These are phyloP conservation scores for Centroberyx gerrardi DNA, from an alignment of 2,797 vertebrate genomes.

Conservation along the genomic window DNA sequence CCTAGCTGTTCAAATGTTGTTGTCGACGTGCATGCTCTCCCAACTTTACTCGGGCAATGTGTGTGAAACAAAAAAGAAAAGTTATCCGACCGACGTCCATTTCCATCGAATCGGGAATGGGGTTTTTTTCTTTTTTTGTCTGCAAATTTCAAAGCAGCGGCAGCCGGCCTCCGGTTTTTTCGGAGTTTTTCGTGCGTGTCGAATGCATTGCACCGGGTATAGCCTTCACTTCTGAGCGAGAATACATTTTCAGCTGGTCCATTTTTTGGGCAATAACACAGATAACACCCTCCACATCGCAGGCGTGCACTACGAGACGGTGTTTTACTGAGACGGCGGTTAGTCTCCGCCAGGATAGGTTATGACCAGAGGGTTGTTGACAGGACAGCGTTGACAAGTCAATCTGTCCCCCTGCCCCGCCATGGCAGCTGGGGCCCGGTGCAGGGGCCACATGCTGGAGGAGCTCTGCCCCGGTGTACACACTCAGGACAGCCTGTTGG, in stretches of 20 bases:
- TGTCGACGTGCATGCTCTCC: not conserved
- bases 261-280: not conserved
- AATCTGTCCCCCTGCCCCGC: constrained; percentile 61
- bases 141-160: not conserved
- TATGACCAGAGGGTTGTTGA: constrained; percentile 68
- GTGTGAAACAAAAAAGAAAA: too few relatives aligned
- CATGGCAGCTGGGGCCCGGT: constrained; percentile 61
- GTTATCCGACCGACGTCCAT: not conserved
- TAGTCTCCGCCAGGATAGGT: constrained; percentile 37
- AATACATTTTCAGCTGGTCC: constrained; percentile 8
- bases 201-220: constrained; percentile 3
- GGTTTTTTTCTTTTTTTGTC: not conserved
- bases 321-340: constrained; percentile 30
- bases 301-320: constrained; percentile 27
- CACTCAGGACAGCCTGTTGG: constrained; percentile 29
- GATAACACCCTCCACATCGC: constrained; percentile 18
- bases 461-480: constrained; percentile 24
- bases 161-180: not conserved
- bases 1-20: not conserved
- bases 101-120: constrained; percentile 3
- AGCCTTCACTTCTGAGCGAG: constrained; percentile 21
- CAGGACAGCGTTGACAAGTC: constrained; percentile 79
- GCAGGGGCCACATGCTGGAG: constrained; percentile 30
- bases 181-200: constrained; percentile 18
- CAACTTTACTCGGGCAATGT: too few relatives aligned